Percentiles rank a stretch among this genome's conserved stretches.
Evolutionary conservation across 30 jellyfish, hydroid and myxozoan genomes (phyloP).

Genomic region (Aurelia sp.): DNA sequence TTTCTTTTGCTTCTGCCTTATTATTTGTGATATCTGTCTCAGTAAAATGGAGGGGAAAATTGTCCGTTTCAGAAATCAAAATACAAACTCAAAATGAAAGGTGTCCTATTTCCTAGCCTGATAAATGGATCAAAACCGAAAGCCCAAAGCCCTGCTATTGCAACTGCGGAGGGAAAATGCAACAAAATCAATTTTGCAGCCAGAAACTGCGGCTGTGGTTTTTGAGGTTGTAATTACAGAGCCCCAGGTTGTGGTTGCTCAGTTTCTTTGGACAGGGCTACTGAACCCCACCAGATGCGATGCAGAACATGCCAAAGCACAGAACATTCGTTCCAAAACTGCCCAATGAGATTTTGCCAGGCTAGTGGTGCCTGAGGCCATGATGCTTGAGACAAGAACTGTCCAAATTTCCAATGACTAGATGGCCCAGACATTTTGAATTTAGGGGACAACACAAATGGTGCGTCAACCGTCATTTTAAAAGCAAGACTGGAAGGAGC

Average conservation of each 20-base stretch:
- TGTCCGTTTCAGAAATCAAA: too few relatives aligned
- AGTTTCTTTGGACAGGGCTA: slow-evolving; percentile 12
- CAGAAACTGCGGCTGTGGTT: slow-evolving; percentile 18
- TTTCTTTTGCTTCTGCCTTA: too few relatives aligned
- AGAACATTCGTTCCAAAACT: slow-evolving; percentile 8
- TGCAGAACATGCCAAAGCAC: too few relatives aligned
- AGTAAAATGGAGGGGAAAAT: too few relatives aligned
- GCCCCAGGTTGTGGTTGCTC: slow-evolving; percentile 34
- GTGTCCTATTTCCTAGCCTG: too few relatives aligned
- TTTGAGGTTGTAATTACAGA: slow-evolving; percentile 17
- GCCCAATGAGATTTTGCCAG: slow-evolving; percentile 32
- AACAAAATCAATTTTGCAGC: slow-evolving; percentile 5
- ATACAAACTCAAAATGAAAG: too few relatives aligned
- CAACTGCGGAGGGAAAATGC: slow-evolving; percentile 33
- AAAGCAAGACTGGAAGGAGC: slow-evolving; percentile 27
- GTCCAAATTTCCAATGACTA: too few relatives aligned
- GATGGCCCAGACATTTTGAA: slow-evolving; percentile 1
- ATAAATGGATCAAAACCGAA: too few relatives aligned
- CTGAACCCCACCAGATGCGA: slow-evolving; percentile 24
- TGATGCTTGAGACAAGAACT: too few relatives aligned
- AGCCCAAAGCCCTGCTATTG: too few relatives aligned
- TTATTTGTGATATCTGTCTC: too few relatives aligned
- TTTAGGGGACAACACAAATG: background rate
- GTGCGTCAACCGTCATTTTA: slow-evolving; percentile 28
- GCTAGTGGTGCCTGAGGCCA: slow-evolving; percentile 41